These are phyloP conservation scores for Mantis religiosa DNA, from an alignment of 2,888 invertebrate species.

Conservation along the genomic window DNA sequence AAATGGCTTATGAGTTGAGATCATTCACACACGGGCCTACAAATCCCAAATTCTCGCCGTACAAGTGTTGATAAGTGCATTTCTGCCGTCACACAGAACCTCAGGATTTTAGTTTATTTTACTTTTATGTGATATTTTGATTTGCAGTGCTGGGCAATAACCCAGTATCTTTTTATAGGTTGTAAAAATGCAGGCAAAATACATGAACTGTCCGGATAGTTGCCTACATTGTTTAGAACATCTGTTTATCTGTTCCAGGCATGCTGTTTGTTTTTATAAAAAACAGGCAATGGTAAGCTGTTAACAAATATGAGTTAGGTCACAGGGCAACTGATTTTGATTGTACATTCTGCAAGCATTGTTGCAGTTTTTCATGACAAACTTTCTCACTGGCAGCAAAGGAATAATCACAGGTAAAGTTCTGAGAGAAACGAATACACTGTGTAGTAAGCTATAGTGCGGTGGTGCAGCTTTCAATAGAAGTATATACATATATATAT, in stretches of 20 bases:
- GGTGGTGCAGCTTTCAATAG: background rate
- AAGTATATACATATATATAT: background rate
- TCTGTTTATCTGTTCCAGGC: background rate
- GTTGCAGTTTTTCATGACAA: background rate
- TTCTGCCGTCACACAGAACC: background rate
- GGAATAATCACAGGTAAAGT: background rate
- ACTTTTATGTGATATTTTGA: background rate
- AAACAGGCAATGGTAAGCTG: background rate
- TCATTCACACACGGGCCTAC: slow-evolving; percentile 85
- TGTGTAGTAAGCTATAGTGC: background rate
- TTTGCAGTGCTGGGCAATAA: background rate
- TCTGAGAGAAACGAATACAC: background rate
- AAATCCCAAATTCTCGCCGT: slow-evolving; percentile 81
- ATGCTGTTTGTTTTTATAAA: background rate
- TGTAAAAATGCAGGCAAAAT: background rate
- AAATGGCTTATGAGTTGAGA: slow-evolving; percentile 72
- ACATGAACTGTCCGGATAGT: background rate
- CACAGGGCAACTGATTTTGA: no score
- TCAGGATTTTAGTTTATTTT: background rate
- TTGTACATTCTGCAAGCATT: background rate
- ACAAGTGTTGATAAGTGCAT: slow-evolving; percentile 34
- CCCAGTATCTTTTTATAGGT: background rate
- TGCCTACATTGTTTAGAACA: background rate
- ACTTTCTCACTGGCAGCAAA: background rate
- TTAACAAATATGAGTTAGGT: background rate